These are phyloP conservation scores for Colistium nudipinnis DNA, from an alignment of 2,113 vertebrate species.

Conservation along the genomic window DNA sequence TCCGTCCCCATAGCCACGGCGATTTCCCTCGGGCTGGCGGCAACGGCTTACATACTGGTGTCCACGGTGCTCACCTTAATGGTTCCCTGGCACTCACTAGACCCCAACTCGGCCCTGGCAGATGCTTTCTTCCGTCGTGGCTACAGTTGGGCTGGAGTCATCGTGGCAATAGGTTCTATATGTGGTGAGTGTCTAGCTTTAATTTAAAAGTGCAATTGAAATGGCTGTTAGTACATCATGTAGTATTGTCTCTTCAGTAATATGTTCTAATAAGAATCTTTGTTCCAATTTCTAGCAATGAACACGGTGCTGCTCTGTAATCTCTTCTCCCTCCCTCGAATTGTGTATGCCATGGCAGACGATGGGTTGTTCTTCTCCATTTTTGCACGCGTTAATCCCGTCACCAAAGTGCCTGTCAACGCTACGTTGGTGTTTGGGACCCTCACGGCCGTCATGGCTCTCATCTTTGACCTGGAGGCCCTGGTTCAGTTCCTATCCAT, in stretches of 20 bases:
- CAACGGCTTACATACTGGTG: conserved; percentile 89
- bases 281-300: conserved; percentile 85
- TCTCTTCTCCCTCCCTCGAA: conserved; percentile 95
- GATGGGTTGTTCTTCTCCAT: conserved; percentile 93
- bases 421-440: conserved; percentile 90
- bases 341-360: conserved; percentile 94
- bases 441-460: conserved; percentile 89
- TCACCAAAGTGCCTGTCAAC: conserved; percentile 90
- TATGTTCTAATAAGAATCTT: conserved; percentile 20
- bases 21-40: conserved; percentile 87
- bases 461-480: conserved; percentile 93
- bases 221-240: neutral
- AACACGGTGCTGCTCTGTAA: conserved; percentile 94
- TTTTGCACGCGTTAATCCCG: conserved; percentile 89
- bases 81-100: conserved; percentile 92
- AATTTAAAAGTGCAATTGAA: neutral
- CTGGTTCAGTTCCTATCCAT: conserved; percentile 97
- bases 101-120: conserved; percentile 91
- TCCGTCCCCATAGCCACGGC: conserved; percentile 90
- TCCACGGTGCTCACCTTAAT: conserved; percentile 92
- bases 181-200: conserved; percentile 86
- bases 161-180: conserved; percentile 93
- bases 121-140: conserved; percentile 95
- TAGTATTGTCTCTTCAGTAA: conserved; percentile 14
- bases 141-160: conserved; percentile 92